These are phyloP conservation scores for Leuciscus idus DNA, from an alignment of 2,113 vertebrate genomes.

Conservation along the genomic window DNA sequence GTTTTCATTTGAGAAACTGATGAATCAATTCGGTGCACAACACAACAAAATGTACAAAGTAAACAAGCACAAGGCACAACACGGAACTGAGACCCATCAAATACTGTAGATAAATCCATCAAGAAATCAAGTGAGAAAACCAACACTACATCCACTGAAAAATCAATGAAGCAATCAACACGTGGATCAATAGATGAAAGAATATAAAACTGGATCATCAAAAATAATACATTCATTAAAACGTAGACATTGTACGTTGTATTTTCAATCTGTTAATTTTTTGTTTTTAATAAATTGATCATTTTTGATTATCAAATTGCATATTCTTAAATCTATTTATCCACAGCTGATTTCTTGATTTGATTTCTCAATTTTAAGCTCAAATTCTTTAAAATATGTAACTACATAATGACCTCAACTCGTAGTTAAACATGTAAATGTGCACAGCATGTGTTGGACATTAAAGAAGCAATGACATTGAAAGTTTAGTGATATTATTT, in stretches of 20 bases:
- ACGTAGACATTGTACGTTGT: too few species aligned
- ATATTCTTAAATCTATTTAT: background rate
- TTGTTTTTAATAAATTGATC: background rate
- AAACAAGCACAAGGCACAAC: background rate
- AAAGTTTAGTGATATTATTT: background rate
- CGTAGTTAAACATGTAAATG: background rate
- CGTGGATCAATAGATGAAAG: background rate
- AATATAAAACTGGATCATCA: background rate
- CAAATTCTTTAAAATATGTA: too few species aligned
- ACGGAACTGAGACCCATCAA: background rate
- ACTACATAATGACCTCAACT: background rate
- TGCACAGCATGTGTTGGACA: background rate
- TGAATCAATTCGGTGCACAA: background rate
- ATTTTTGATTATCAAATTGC: background rate
- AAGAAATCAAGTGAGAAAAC: background rate
- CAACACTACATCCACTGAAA: background rate
- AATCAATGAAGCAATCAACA: background rate
- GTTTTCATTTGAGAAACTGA: background rate
- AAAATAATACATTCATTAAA: background rate
- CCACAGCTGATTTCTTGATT: background rate
- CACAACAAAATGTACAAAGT: background rate
- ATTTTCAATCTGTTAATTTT: too few species aligned
- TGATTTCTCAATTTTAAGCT: background rate
- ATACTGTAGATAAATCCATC: background rate
- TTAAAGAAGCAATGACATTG: background rate